Conservation (phyloP, 2,113 vertebrate species). For the Haemorhous mexicanus region DNA sequence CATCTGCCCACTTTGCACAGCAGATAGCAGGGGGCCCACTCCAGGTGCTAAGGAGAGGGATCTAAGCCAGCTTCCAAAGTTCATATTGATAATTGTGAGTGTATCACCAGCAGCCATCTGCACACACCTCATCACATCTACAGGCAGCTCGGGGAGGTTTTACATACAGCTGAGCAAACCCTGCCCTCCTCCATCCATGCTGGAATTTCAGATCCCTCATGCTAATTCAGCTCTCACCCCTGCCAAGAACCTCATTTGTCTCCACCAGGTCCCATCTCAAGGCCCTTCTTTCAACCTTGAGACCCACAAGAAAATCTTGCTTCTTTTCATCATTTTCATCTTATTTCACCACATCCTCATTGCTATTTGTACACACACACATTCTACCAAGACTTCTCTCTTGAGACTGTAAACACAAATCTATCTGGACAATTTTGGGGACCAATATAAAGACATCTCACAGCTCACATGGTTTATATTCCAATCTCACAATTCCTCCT, state of each 20-base stretch:
- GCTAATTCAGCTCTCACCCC: rapidly evolving
- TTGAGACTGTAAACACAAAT: not conserved
- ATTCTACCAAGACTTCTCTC: not conserved
- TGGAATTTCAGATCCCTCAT: not conserved
- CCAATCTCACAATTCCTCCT: not conserved
- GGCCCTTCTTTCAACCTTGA: not conserved
- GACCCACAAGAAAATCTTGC: not conserved
- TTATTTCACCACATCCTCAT: not conserved
- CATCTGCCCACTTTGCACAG: conserved; percentile 11
- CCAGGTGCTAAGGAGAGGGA: conserved; percentile 24
- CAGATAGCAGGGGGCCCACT: conserved; percentile 17
- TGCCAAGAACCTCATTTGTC: not conserved
- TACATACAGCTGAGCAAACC: conserved; percentile 39
- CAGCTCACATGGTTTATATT: not conserved
- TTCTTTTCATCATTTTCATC: not conserved
- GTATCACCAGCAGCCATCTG: conserved; percentile 9
- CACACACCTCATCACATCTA: conserved; percentile 29
- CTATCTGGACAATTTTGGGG: not conserved
- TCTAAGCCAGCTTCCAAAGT: conserved; percentile 42
- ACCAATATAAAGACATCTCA: not conserved
- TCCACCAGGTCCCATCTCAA: not conserved
- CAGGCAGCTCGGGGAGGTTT: not conserved
- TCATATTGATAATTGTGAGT: not conserved
- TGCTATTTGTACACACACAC: not conserved
- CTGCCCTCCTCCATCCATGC: not conserved